Evolutionary conservation across 53 echinoderm and acorn worm genomes (phyloP), one percentile per base, ranked within the genome.

Genomic region (Holothuria scabra): DNA sequence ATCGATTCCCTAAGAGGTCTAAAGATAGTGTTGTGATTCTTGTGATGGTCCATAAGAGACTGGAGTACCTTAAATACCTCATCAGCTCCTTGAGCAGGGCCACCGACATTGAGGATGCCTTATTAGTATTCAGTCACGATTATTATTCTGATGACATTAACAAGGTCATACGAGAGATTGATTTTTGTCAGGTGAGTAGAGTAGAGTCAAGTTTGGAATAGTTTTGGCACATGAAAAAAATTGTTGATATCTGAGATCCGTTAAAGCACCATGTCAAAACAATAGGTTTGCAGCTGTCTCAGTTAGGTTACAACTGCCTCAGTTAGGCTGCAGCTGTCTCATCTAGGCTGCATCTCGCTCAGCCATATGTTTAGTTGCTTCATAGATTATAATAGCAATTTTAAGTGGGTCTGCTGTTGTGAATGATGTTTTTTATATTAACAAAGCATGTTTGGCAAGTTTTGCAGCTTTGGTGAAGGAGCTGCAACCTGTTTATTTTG

Each of bases 81-180:
- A 94, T 97, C n/a, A 48, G 92, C 12, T 97, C 97, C 0, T 52
- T 97, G 37, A 75, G 91, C 7, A 83, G 88, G 65, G 97, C 92
- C 34, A 76, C 83, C 5, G 84, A 89, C 25, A 97, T 97, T n/a
- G 76, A 67, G 0, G 89, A 91, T 48, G 89, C 94, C 3, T 76
- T 97, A 55, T 84, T 97, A 11, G 91, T 97, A 33, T 93, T 97
- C 71, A 97, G 97, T 72, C 94, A 93, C 19, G 97, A 97, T 74
- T 97, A 82, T 84, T 97, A 90, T 37, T 94, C 94, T 11, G 94
- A 92, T 72, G 97, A 94, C 60, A 92, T 94, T 59, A 94, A 97
- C 76, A 83, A 83, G 46, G 76, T 94, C 24, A 67, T 97, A 56
- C 79, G 82, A 46, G 82, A 69, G 29, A 79, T 97, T 60, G 93